Evolutionary conservation across 2,113 vertebrate species (phyloP).

Genomic region (Oenanthe melanoleuca): DNA sequence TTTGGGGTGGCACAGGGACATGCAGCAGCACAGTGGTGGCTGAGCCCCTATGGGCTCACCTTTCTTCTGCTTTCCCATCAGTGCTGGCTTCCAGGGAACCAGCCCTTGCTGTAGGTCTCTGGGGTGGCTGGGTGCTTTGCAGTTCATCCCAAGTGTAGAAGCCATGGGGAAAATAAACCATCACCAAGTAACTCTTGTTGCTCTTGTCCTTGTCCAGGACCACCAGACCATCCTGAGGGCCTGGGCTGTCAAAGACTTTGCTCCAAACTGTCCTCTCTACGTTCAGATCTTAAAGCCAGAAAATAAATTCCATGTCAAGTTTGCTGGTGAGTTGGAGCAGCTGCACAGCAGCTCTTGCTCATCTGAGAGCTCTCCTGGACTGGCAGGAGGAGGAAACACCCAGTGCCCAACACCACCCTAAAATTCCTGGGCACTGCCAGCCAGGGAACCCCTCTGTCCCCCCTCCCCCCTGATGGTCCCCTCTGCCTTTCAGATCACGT

Average conservation of each 20-base stretch:
- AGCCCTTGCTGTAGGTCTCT: accelerated
- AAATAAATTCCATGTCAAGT: slow-evolving; percentile 88
- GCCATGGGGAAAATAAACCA: accelerated
- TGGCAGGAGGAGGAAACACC: background rate
- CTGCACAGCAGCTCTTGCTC: accelerated
- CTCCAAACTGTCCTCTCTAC: slow-evolving; percentile 84
- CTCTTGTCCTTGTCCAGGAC: slow-evolving; percentile 68
- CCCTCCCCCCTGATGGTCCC: accelerated
- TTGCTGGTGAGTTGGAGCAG: slow-evolving; percentile 73
- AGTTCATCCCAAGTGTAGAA: background rate
- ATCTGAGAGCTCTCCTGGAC: background rate
- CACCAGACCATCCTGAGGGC: slow-evolving; percentile 87
- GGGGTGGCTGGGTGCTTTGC: accelerated
- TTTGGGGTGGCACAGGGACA: accelerated
- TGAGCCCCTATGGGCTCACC: background rate
- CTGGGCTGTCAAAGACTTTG: slow-evolving; percentile 89
- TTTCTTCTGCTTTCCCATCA: background rate
- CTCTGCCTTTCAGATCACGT: slow-evolving; percentile 79
- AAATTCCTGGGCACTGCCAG: accelerated
- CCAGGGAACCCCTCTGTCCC: accelerated
- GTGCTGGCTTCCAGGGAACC: background rate
- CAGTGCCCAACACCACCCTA: background rate
- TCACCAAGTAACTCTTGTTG: background rate
- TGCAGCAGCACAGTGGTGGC: accelerated
- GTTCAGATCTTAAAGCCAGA: slow-evolving; percentile 88